Evolutionary conservation across 1,140 invertebrate species (phyloP), one percentile per base, ranked within the genome.

Genomic region (Mactra quadrangularis): DNA sequence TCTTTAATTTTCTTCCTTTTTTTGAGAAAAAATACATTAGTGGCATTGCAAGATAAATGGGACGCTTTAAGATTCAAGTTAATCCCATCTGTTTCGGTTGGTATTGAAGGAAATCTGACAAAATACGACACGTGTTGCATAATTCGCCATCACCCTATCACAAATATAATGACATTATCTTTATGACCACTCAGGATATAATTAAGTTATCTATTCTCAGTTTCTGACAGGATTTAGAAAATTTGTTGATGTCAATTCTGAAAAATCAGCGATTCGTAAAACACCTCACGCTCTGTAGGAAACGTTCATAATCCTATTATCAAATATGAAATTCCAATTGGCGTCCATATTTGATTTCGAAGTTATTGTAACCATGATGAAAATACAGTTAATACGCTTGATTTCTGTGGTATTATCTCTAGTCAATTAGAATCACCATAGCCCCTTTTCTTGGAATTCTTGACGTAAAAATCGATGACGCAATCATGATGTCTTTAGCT

Each of bases 51-150:
- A 41, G 38, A 68, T 47, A 68, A 68, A 68, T 68, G 31, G 38
- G n/a, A n/a, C 38, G 38, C 38, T 41, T 15, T 41, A 6, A 15
- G 38, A 6, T 41, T 41, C 38, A 15, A 6, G 41, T 17, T 13
- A 50, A 41, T 68, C 41, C 64, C 64, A 68, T 68, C 64, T 68
- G 64, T 68, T 68, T 41, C 19, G 27, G 64, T 47, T 50, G 41
- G 22, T 50, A 31, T 25, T 50, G 9, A 68, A 45, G 25, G 29
- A 68, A 68, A 68, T 68, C 64, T 47, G 38, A 25, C 64, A 41
- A 68, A 41, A 68, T 47, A 6, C 33, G 59, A 76, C 74, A 76
- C 74, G 74, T 76, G 74, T 76, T 76, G 74, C 74, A 57, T 62
- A 76, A 76, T 62, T 41, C 74, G 7, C 6, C n/a, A 55, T 62